A percentile compares a stretch with the other conserved stretches of the same genome.
phyloP scores from a whole-genome alignment of 2,113 vertebrate genomes.

The Corythornis madagascariensis region DNA sequence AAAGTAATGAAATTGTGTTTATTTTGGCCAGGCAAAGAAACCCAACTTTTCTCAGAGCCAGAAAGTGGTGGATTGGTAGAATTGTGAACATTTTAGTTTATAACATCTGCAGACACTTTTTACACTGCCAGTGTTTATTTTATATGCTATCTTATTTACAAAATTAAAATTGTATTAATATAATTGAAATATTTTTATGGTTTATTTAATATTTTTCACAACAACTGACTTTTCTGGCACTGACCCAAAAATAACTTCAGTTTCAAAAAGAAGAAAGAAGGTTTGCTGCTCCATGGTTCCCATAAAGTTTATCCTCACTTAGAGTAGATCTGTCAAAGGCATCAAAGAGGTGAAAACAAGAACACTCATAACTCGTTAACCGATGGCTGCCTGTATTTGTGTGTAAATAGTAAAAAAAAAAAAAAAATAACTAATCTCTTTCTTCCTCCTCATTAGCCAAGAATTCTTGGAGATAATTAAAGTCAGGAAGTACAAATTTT shows the following conservation, averaged over 20 bases:
- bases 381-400: constrained; percentile 30
- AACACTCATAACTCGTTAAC: constrained; percentile 7
- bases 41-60: background rate
- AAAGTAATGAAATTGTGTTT: constrained; percentile 42
- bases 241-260: background rate
- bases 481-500: constrained; percentile 52
- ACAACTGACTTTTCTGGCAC: background rate
- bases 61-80: background rate
- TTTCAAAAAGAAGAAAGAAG: background rate
- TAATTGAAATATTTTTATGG: background rate
- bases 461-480: constrained; percentile 52
- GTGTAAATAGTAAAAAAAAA: constrained; percentile 16
- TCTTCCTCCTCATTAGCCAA: constrained; percentile 54
- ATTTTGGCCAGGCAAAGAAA: constrained; percentile 27
- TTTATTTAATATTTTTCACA: background rate
- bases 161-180: background rate
- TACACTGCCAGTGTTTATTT: constrained; percentile 7
- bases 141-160: background rate
- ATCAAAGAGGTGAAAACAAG: constrained; percentile 19
- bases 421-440: constrained; percentile 37
- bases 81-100: background rate
- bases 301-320: background rate
- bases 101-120: constrained; percentile 20
- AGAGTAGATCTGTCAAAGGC: background rate
- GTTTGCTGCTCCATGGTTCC: background rate